Conservation (phyloP, 1,140 invertebrate genomes). For the Cydia strobilella region DNA sequence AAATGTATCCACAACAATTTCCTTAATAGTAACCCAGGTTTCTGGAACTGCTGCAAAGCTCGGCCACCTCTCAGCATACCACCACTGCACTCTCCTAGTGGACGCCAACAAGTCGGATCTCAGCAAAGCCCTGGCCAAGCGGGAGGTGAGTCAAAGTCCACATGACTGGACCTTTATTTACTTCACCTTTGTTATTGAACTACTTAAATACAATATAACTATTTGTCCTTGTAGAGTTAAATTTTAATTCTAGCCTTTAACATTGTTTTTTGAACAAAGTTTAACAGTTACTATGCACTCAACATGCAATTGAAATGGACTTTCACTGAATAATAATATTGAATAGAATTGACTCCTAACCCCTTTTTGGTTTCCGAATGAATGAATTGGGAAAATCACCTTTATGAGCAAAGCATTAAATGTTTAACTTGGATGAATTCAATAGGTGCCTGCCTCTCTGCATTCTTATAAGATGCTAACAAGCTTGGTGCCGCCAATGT, state of each 20-base stretch:
- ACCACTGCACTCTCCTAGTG: slow-evolving; percentile 96
- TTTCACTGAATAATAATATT: slow-evolving; percentile 24
- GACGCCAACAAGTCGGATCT: slow-evolving; percentile 89
- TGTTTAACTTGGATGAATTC: neutral
- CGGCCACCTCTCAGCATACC: slow-evolving; percentile 91
- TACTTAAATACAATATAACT: slow-evolving; percentile 9
- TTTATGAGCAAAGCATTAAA: neutral
- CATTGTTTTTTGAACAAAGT: neutral
- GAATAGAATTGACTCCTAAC: slow-evolving; percentile 31
- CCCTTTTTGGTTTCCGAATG: neutral
- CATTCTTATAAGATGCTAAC: neutral
- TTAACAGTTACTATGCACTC: slow-evolving; percentile 19
- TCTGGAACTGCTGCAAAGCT: slow-evolving; percentile 96
- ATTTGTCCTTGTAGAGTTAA: slow-evolving; percentile 29
- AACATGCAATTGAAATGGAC: slow-evolving; percentile 26
- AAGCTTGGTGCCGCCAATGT: too few relatives aligned
- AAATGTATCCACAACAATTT: slow-evolving; percentile 37
- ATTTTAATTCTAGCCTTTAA: slow-evolving; percentile 33
- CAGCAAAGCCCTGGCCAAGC: slow-evolving; percentile 83
- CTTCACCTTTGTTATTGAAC: slow-evolving; percentile 15
- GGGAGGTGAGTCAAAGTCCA: slow-evolving; percentile 81
- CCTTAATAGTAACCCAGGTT: slow-evolving; percentile 80
- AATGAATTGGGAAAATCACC: neutral
- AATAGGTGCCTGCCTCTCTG: neutral
- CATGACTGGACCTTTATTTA: slow-evolving; percentile 35